A percentile compares a stretch with the other conserved stretches of the same genome.
Conservation (phyloP, 2,113 vertebrate genomes). For the Meleagris gallopavo region DNA sequence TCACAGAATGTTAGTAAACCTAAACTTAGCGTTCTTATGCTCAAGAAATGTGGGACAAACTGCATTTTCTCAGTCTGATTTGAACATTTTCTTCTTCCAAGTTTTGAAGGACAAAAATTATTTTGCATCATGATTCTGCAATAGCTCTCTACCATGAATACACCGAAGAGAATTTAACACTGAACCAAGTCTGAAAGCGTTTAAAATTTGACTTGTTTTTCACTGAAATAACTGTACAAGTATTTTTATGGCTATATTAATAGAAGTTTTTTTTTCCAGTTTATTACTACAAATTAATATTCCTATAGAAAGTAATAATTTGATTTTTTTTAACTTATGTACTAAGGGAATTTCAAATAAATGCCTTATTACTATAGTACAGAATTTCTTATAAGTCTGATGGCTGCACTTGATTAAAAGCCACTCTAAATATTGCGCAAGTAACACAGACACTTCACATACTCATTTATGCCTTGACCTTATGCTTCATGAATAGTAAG, state of each 20-base stretch:
- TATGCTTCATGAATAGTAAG: background rate
- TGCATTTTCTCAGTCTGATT: background rate
- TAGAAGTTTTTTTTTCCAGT: background rate
- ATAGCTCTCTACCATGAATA: no score
- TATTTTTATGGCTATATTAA: background rate
- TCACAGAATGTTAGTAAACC: background rate
- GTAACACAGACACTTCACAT: background rate
- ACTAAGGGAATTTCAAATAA: background rate
- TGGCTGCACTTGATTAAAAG: background rate
- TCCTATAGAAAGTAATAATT: background rate
- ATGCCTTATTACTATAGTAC: background rate
- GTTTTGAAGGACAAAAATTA: background rate
- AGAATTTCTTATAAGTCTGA: background rate
- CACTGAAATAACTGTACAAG: background rate
- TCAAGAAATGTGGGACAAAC: accelerated
- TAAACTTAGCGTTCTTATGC: background rate
- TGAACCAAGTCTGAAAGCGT: background rate
- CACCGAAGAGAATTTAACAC: background rate
- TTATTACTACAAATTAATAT: background rate
- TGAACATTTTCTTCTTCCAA: background rate
- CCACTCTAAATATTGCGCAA: background rate
- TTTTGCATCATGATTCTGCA: background rate
- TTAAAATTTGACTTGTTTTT: background rate
- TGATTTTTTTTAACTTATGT: background rate
- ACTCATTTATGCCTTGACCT: background rate